Conservation (phyloP, 2,888 invertebrate genomes). For the Pseudolycoriella hygida region DNA sequence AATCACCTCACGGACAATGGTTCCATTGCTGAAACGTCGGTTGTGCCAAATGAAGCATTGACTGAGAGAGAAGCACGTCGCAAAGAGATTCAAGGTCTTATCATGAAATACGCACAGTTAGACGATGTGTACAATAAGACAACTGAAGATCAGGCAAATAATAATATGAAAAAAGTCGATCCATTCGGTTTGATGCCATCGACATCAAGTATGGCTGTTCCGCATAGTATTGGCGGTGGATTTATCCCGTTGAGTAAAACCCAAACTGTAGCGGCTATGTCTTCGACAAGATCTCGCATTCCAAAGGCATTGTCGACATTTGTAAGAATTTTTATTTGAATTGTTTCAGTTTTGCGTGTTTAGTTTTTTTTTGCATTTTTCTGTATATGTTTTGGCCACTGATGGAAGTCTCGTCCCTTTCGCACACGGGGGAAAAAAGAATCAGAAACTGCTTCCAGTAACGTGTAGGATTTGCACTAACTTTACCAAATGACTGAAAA, state of each 20-base stretch:
- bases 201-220: not conserved
- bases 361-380: too few species aligned
- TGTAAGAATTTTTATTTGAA: conserved; percentile 24
- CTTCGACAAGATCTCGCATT: conserved; percentile 29
- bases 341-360: conserved; percentile 1
- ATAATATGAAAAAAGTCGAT: not conserved
- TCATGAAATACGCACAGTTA: conserved; percentile 64
- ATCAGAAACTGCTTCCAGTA: too few species aligned
- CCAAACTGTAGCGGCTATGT: conserved; percentile 4
- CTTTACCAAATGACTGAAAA: too few species aligned
- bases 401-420: too few species aligned
- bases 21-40: conserved; percentile 24
- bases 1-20: conserved; percentile 13
- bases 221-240: not conserved
- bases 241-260: conserved; percentile 6
- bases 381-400: too few species aligned
- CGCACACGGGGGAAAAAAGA: too few species aligned
- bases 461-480: too few species aligned
- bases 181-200: not conserved
- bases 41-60: conserved; percentile 30
- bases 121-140: conserved; percentile 49
- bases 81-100: conserved; percentile 66
- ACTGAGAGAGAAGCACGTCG: conserved; percentile 62
- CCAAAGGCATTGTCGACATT: conserved; percentile 29
- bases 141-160: conserved; percentile 16